These are phyloP conservation scores for Melitaea athalia DNA, from an alignment of 2,888 invertebrate species.

Conservation along the genomic window DNA sequence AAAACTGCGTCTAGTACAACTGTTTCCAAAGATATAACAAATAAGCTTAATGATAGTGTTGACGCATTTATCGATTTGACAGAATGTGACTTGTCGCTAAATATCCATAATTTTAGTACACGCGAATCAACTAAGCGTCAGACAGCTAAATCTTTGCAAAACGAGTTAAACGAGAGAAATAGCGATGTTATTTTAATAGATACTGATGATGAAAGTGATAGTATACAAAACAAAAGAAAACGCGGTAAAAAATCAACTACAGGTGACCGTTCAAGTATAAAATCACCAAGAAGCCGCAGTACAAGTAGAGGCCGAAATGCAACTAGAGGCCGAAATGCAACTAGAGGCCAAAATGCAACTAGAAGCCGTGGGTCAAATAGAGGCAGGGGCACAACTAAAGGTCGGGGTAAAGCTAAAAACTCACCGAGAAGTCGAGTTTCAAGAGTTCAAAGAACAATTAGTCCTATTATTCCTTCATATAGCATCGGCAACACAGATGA, in stretches of 20 bases:
- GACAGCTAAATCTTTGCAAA: no score
- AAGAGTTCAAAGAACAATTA: no score
- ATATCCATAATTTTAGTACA: no score
- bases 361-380: neutral
- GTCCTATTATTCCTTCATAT: conserved; percentile 45
- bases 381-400: conserved; percentile 20
- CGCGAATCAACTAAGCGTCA: no score
- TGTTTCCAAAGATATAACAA: no score
- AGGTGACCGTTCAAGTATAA: neutral
- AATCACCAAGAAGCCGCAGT: neutral
- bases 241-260: neutral
- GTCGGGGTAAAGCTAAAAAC: conserved; percentile 21
- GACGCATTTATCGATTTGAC: no score
- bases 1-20: no score
- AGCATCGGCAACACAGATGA: conserved; percentile 68
- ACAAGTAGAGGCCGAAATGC: neutral
- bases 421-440: no score
- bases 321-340: neutral
- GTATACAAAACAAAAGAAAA: neutral
- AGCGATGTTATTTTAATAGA: no score
- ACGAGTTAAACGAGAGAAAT: no score
- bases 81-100: no score
- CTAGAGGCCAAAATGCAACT: neutral
- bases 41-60: no score
- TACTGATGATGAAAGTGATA: neutral